Evolutionary conservation across 2,888 invertebrate genomes (phyloP).

Genomic region (Chamaedrilus cognettii): DNA sequence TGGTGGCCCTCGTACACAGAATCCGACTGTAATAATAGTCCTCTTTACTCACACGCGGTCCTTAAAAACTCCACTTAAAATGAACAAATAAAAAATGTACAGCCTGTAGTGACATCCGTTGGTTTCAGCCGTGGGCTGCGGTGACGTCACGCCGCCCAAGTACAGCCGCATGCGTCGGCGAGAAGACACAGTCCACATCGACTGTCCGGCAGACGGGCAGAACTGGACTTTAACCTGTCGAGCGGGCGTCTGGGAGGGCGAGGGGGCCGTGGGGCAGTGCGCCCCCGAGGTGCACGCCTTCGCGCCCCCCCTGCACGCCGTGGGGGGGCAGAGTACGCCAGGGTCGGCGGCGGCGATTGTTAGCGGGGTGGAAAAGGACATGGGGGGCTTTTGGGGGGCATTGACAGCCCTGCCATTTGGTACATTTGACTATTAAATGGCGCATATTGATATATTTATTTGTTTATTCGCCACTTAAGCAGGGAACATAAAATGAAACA

Average conservation of each 20-base stretch:
- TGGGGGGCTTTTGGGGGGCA: background rate
- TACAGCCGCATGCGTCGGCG: conserved; percentile 27
- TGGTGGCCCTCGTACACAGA: no score
- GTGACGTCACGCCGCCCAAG: conserved; percentile 27
- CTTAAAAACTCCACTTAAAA: no score
- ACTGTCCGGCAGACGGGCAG: conserved; percentile 20
- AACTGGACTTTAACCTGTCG: conserved; percentile 27
- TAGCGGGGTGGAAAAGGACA: background rate
- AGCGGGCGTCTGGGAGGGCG: conserved; percentile 26
- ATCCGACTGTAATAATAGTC: no score
- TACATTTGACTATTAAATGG: background rate
- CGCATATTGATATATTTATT: no score
- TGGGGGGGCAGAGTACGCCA: background rate
- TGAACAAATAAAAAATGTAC: no score
- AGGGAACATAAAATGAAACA: no score
- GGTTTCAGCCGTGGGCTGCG: conserved; percentile 33
- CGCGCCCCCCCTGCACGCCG: background rate
- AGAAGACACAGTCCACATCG: conserved; percentile 20
- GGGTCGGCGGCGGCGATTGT: background rate
- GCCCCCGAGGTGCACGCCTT: conserved; percentile 7
- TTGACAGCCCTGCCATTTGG: background rate
- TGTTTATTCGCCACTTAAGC: no score
- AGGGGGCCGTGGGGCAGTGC: conserved; percentile 20
- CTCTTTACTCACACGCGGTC: no score
- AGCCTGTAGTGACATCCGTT: background rate